Base-by-base conservation (phyloP, 2,113 vertebrate species). In the Phoxinus phoxinus region DNA sequence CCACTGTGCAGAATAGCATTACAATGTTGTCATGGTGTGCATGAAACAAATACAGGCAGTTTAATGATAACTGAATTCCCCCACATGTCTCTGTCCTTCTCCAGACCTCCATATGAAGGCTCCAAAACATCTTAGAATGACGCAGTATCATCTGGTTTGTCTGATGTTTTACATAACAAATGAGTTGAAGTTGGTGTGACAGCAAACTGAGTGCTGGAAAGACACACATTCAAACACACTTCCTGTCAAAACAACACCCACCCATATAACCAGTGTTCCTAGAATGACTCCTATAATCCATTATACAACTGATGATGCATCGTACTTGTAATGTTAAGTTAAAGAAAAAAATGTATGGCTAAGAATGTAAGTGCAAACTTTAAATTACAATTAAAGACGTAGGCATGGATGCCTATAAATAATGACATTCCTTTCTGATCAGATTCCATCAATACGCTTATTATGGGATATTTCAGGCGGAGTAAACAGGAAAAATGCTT, bases 1-100 rank as follows among this genome's bases (percentile, higher is more conserved):
- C 81, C 30, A 76, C 82, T 25, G 82, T 75, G 37, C 30, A 69
- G 35, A 87, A 89, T 69, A 86, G 78, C 46, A 80, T 58, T 17
- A 8, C n/a, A 51, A 86, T 87, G 86, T 41, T 86, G 86, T 87
- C 84, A 87, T 87, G 74, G 51, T 88, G 56, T 84, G 67, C 67
- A 48, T n/a, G 41, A 71, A 88, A 88, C 87, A 88, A 86, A 82
- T 86, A 79, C 81, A 84, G 76, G 58, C 75, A 74, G 74, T 77
- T 75, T 21, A 25, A 32, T 75, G 58, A 87, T 61, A 84, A 74
- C 19, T n/a, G 35, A 44, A 69, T 83, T 86, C 63, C 84, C 75
- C 65, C 58, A 75, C 44, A 23, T 35, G 30, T 69, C 27, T 30
- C 32, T 46, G 32, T 51, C 23, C 74, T 56, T 65, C 67, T 53